These are phyloP conservation scores for Pseudonaja textilis DNA, from an alignment of 2,113 vertebrate genomes.

Conservation along the genomic window DNA sequence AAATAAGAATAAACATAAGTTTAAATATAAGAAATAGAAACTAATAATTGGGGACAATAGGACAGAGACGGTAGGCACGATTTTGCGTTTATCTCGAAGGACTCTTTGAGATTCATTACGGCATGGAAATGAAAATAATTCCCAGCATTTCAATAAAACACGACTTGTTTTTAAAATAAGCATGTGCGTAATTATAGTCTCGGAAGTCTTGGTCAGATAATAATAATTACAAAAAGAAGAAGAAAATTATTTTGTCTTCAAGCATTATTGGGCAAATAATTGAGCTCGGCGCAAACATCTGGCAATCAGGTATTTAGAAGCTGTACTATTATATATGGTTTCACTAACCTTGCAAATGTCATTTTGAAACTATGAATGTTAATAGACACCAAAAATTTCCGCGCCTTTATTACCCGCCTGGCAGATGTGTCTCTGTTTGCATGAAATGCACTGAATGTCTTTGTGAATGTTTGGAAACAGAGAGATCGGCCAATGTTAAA, in stretches of 20 bases:
- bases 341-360: slow-evolving; percentile 7
- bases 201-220: too few species aligned
- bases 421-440: slow-evolving; percentile 22
- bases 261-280: neutral
- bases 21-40: too few species aligned
- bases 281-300: neutral
- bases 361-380: neutral
- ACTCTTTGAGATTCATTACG: too few species aligned
- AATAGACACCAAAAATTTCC: neutral
- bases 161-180: too few species aligned
- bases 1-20: too few species aligned
- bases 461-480: neutral
- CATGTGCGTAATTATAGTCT: too few species aligned
- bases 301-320: neutral
- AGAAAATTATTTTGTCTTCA: neutral
- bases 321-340: neutral
- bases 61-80: too few species aligned
- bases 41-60: too few species aligned
- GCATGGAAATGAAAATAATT: too few species aligned
- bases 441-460: neutral
- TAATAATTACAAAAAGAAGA: slow-evolving; percentile 1
- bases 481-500: slow-evolving; percentile 8
- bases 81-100: too few species aligned
- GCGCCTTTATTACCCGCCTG: neutral
- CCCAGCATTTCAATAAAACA: too few species aligned